Evolutionary conservation across 1,140 invertebrate species (phyloP), one percentile per base, ranked within the genome.

Genomic region (Parapsyche elsis): DNA sequence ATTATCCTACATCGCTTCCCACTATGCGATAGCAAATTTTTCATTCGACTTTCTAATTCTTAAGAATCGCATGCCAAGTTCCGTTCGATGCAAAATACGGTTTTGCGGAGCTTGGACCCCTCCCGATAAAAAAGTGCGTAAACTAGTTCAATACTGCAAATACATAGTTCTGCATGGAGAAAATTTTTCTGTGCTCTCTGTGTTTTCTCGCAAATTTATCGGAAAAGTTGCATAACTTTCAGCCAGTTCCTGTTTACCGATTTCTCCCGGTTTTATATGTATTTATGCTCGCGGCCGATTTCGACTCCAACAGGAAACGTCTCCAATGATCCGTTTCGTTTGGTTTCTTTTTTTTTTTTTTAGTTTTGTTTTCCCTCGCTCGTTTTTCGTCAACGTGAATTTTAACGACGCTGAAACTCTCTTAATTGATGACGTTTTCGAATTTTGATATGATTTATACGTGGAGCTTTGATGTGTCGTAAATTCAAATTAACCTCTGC

Each of bases 241-340:
- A 30, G 71, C 16, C 70, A 21, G 24, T 21, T 26, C 67, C 9
- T 38, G 71, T 49, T 75, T 57, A 57, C 46, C 73, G 14, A 75
- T 75, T 75, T 75, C 57, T 30, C 12, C 21, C 73, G 45, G 73
- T 21, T 75, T 75, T 75, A 75, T 75, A 38, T 38, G n/a, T n/a
- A 57, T 75, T 14, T 46, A 46, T 57, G 57, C 12, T 26, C 73
- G 49, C 7, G 5, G 73, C 19, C 73, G 24, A 24, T 67, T 26
- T 67, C 64, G 10, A 67, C 30, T 38, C 64, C 24, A 9, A 9
- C 73, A 49, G 45, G 49, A 75, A 75, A 46, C 26, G n/a, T 49
- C 71, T 57, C 24, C 45, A 26, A 75, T 75, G 1, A 53, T n/a
- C 12, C 44, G 45, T 74, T 74, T 74, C 30, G 26, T 71, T 71